Evolutionary conservation across 2,888 invertebrate genomes (phyloP).

Genomic region (Anoplius nigerrimus): DNA sequence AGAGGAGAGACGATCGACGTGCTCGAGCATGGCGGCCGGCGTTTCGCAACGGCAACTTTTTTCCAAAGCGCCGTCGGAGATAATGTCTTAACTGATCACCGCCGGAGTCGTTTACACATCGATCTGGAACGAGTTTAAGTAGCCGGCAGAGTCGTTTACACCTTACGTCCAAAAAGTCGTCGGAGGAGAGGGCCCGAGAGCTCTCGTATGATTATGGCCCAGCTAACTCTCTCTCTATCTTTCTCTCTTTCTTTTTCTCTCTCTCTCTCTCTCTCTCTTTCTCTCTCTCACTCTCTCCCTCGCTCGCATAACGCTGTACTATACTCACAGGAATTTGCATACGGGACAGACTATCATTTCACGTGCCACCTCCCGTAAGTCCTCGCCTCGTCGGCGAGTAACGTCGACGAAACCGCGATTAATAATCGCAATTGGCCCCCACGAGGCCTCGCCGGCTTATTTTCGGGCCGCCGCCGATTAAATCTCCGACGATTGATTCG

Average conservation of each 20-base stretch:
- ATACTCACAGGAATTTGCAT: constrained; percentile 5
- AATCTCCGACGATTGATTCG: too few relatives aligned
- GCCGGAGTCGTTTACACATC: constrained; percentile 46
- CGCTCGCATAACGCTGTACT: too few relatives aligned
- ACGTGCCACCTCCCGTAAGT: too few relatives aligned
- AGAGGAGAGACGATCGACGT: constrained; percentile 14
- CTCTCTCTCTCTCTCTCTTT: too few relatives aligned
- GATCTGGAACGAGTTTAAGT: constrained; percentile 53
- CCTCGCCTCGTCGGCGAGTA: neutral
- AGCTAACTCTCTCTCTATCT: neutral
- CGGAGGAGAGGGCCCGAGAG: neutral
- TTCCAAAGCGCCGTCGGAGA: constrained; percentile 46
- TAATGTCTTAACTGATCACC: constrained; percentile 55
- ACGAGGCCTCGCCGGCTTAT: too few relatives aligned
- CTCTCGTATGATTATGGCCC: neutral
- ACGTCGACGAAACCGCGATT: neutral
- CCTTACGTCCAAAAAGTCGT: constrained; percentile 53
- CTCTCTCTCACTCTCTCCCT: neutral
- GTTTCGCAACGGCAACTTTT: constrained; percentile 47
- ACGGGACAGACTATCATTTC: neutral
- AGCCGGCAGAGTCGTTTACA: constrained; percentile 52
- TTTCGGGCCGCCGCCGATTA: too few relatives aligned
- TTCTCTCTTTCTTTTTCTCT: neutral
- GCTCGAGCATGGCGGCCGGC: neutral
- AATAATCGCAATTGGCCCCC: too few relatives aligned